phyloP scores from a whole-genome alignment of 64 coral and sea anemone genomes.

The Actinia tenebrosa region DNA sequence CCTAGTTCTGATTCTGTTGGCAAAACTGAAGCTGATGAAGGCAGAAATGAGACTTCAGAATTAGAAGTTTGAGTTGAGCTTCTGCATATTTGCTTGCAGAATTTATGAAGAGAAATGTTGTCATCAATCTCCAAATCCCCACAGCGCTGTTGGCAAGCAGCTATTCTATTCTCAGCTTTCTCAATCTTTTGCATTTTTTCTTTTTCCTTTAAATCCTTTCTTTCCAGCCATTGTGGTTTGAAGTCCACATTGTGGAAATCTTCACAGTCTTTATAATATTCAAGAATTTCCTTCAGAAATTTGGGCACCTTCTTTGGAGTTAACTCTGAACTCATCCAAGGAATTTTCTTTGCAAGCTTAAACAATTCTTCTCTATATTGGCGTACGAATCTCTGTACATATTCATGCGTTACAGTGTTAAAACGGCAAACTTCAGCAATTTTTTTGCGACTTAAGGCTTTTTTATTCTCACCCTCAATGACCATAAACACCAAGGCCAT shows the following conservation, averaged over 20 bases:
- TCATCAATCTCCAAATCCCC: not conserved
- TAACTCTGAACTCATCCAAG: not conserved
- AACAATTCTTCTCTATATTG: not conserved
- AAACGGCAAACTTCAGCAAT: not conserved
- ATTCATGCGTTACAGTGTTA: not conserved
- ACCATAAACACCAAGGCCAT: not conserved
- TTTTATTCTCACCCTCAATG: not conserved
- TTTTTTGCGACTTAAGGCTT: not conserved
- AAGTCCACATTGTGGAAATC: not conserved
- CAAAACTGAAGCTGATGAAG: not conserved
- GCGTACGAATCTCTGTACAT: not conserved
- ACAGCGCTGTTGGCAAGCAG: not conserved
- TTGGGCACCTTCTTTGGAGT: not conserved
- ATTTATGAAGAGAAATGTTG: not conserved
- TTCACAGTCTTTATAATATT: constrained; percentile 10
- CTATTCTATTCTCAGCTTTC: not conserved
- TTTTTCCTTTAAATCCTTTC: not conserved
- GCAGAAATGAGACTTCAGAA: not conserved
- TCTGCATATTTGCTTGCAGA: not conserved
- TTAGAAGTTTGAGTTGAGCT: not conserved
- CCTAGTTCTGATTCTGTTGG: not conserved
- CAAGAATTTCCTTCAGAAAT: not conserved
- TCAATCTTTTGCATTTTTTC: not conserved
- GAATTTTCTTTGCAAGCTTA: constrained; percentile 8
- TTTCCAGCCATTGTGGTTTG: not conserved